Base-by-base conservation (phyloP, 64 coral and sea anemone genomes). In the Actinia equina region DNA sequence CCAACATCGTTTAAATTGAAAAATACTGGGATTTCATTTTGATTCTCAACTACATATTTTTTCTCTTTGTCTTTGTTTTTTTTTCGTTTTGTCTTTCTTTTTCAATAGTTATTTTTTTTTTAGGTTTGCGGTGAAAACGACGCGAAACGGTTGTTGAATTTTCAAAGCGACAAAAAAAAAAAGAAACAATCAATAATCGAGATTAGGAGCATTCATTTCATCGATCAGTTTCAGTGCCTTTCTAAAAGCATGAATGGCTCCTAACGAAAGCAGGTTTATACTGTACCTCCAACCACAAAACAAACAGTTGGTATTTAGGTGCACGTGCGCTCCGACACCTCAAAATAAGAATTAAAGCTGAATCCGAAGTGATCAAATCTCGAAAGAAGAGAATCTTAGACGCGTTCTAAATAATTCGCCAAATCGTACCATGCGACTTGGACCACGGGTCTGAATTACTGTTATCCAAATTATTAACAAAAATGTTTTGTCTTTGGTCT, bases 151-250 rank as follows among this genome's bases (percentile, higher is more conserved):
- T 26, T 74, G 62, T n/a, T 65, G n/a, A 65, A 65, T 65, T 65
- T 65, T n/a, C 62, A 25, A 74, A 74, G 69, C 69, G n/a, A n/a
- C n/a, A n/a, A n/a, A n/a, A n/a, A n/a, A 30, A 74, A 67, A 74
- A 74, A 74, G 10, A 71, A 25, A 37, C n/a, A 26, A 13, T 26
- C 69, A 74, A 30, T 14, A 74, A 20, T 65, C 62, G 69, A 41
- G 10, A 74, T 74, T 74, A 74, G 23, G 8, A 41, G 25, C 26
- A 30, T 25, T 74, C 0, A 74, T 74, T 74, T 74, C 69, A 74
- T 74, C 61, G 22, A 65, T 65, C 69, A 74, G 27, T 74, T 74
- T 74, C 69, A 74, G 69, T 74, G 11, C 8, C 8, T 13, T 74
- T 30, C 69, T 74, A 10, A 74, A 74, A 37, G 25, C 27, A 41